Base-by-base conservation (phyloP, 1,140 invertebrate species). In the Colletes gigas region DNA sequence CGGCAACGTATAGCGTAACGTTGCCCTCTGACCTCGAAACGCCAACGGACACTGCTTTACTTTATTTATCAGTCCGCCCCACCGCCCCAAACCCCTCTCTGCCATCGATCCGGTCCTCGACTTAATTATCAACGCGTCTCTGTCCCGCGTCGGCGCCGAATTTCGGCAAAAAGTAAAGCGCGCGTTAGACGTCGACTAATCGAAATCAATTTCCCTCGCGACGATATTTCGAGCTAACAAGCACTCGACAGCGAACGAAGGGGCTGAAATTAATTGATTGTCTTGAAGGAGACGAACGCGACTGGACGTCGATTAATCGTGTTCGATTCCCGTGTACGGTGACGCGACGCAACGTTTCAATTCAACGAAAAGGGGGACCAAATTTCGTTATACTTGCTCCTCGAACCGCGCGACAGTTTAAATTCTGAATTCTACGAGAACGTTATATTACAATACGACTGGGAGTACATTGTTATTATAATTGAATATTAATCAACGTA, bases 261-360 rank as follows among this genome's bases (percentile, higher is more conserved):
- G 8, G 52, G 14, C 2, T 30, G 39, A 47, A 77, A 68, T 68
- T 41, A 77, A 77, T 68, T 59, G 54, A 59, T 77, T 39, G 44
- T 21, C 54, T 77, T n/a, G 10, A 77, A 70, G 44, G 14, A 69
- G 65, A 39, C 41, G 19, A 41, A 14, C 19, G 14, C 19, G 54
- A 55, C 57, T 21, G 65, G 21, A 8, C 44, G 55, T 39, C 75
- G 66, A 69, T 77, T 77, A 69, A 77, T 15, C 21, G 19, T 7
- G 10, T 30, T 59, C 54, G 21, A 65, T 65, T 30, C 10, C 19
- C 6, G 19, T 6, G 10, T 60, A 30, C 30, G 30, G 30, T 9
- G 44, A 47, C 6, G 44, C 44, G 44, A 47, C 44, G 44, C 44
- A 9, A 9, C 9, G 44, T 9, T 30, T 30, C 30, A 30, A 30